Evolutionary conservation across 2,113 vertebrate genomes (phyloP).

Genomic region (Sprattus sprattus): DNA sequence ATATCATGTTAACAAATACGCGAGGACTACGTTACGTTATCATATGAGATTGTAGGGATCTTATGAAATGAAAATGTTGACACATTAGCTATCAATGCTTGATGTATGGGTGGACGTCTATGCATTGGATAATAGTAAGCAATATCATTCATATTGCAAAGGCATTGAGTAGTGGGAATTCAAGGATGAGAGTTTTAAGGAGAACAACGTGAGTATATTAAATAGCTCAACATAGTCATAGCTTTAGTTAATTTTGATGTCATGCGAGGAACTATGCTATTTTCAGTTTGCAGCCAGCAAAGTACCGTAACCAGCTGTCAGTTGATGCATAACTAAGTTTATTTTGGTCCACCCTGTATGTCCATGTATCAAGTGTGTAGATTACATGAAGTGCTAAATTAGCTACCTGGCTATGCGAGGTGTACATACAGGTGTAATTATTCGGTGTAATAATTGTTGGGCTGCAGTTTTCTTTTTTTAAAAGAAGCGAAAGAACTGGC

Average conservation of each 20-base stretch:
- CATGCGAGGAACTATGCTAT: neutral
- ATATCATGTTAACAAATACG: neutral
- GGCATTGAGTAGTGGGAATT: neutral
- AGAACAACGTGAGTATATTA: neutral
- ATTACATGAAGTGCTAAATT: neutral
- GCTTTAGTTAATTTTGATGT: neutral
- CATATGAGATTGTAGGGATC: neutral
- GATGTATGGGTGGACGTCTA: neutral
- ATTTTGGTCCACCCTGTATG: neutral
- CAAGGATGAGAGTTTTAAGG: neutral
- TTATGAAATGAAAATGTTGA: neutral
- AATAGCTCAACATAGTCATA: neutral
- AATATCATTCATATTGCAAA: neutral
- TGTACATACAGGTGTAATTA: neutral
- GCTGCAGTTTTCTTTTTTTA: neutral
- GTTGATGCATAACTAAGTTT: neutral
- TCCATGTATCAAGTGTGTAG: neutral
- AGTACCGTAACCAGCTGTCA: neutral
- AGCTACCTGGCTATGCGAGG: neutral
- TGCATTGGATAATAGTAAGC: neutral
- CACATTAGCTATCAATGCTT: conserved; percentile 1
- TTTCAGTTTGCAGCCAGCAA: neutral
- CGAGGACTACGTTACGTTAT: neutral
- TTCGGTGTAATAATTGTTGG: neutral
- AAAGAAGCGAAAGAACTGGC: neutral